phyloP scores from a whole-genome alignment of 2,113 vertebrate species.

The Protomyctophum bolini region DNA sequence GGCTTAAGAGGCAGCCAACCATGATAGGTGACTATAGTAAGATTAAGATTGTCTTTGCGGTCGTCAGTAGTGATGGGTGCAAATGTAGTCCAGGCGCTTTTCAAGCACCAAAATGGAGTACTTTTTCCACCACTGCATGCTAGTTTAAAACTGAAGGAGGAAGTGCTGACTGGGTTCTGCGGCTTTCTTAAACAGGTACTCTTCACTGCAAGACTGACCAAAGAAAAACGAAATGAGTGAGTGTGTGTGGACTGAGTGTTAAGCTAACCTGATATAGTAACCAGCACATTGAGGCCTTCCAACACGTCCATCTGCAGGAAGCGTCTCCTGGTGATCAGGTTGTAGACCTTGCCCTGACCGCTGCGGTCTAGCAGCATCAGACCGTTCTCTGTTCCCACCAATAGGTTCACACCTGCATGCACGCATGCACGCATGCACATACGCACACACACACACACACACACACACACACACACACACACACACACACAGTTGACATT shows the following conservation, averaged over 20 bases:
- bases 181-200: too few species aligned
- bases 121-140: too few species aligned
- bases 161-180: too few species aligned
- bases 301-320: constrained; percentile 99
- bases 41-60: too few species aligned
- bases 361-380: constrained; percentile 96
- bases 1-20: too few species aligned
- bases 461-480: background rate
- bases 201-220: too few species aligned
- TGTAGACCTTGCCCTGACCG: constrained; percentile 98
- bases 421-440: constrained; percentile 15
- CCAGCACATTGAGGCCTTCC: constrained; percentile 96
- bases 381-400: constrained; percentile 96
- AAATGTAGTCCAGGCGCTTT: too few species aligned
- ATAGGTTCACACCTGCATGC: constrained; percentile 89
- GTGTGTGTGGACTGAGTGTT: background rate
- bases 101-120: too few species aligned
- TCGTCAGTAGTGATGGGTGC: too few species aligned
- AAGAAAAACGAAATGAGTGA: background rate
- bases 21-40: too few species aligned
- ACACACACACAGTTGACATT: background rate
- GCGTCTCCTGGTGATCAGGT: constrained; percentile 92
- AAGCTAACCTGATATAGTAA: constrained; percentile 93
- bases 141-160: too few species aligned
- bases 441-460: too few species aligned